These are phyloP conservation scores for Bubalus kerabau DNA, from an alignment of 2,113 vertebrate species.

Conservation along the genomic window DNA sequence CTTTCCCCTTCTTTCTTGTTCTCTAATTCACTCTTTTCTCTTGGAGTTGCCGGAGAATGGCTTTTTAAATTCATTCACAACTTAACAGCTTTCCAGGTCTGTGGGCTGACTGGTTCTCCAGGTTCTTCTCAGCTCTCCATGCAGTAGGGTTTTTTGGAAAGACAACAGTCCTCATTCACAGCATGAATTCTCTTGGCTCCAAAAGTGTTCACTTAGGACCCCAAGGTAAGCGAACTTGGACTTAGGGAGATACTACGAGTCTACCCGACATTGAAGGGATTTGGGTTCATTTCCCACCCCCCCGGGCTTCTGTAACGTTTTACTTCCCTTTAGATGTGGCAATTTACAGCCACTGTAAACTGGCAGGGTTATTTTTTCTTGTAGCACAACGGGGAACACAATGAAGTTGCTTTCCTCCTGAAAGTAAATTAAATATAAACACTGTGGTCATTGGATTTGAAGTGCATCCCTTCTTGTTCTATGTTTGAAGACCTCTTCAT, in stretches of 20 bases:
- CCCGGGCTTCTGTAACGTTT: neutral
- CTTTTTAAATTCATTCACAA: neutral
- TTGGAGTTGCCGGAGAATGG: neutral
- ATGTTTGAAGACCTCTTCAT: conserved; percentile 19
- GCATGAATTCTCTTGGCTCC: neutral
- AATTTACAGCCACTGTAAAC: neutral
- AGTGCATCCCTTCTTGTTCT: neutral
- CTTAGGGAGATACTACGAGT: neutral
- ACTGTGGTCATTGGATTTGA: conserved; percentile 12
- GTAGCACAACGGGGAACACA: neutral
- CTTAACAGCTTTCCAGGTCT: neutral
- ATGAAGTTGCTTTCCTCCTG: conserved; percentile 4
- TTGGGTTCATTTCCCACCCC: neutral
- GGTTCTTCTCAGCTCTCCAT: neutral
- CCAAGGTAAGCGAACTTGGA: neutral
- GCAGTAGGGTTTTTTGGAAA: neutral
- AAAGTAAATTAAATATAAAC: conserved; percentile 32
- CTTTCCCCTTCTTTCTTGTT: neutral
- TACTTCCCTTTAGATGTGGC: neutral
- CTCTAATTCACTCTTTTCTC: neutral
- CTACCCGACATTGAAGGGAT: neutral
- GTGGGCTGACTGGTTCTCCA: neutral
- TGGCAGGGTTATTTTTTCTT: conserved; percentile 30
- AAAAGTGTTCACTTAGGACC: neutral
- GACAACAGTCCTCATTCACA: neutral